Percentiles rank a stretch among this genome's conserved stretches.
Evolutionary conservation across 2,797 vertebrate species (phyloP).

Genomic region (Dipus sagitta): DNA sequence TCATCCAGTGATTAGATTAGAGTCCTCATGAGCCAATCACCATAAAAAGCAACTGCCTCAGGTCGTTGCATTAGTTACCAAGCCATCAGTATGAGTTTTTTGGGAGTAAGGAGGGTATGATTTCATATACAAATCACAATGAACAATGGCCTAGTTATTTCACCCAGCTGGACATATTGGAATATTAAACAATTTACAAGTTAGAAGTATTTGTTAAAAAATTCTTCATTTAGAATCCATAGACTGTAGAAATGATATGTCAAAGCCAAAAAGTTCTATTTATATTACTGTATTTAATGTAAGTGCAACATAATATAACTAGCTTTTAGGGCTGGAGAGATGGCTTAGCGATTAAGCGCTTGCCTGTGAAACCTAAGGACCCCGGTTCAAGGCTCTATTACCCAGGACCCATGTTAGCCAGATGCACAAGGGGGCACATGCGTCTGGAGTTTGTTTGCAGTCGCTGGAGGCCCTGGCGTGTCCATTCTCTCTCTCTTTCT

Average conservation of each 20-base stretch:
- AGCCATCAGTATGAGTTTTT: not conserved
- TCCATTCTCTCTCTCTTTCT: too few species aligned
- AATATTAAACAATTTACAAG: constrained; percentile 94
- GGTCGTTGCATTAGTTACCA: not conserved
- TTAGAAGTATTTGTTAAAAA: constrained; percentile 92
- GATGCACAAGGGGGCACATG: too few species aligned
- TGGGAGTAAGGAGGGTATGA: not conserved
- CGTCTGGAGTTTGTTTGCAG: too few species aligned
- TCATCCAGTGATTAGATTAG: too few species aligned
- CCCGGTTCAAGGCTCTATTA: too few species aligned
- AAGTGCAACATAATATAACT: constrained; percentile 74
- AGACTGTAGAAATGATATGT: constrained; percentile 80
- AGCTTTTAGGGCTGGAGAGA: too few species aligned
- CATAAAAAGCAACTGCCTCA: not conserved
- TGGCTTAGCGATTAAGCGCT: too few species aligned
- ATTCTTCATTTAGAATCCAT: constrained; percentile 82
- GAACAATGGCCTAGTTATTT: constrained; percentile 90
- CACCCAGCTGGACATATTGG: constrained; percentile 94
- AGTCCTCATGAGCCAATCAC: not conserved
- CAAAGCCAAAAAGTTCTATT: constrained; percentile 50
- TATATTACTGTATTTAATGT: constrained; percentile 59
- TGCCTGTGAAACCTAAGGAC: too few species aligned
- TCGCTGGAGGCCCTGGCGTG: too few species aligned
- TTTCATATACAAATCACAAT: not conserved
- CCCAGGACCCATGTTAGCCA: too few species aligned